Evolutionary conservation across 35 echinoderm and acorn worm genomes (phyloP), one percentile per base, ranked within the genome.

Genomic region (Apostichopus japonicus): DNA sequence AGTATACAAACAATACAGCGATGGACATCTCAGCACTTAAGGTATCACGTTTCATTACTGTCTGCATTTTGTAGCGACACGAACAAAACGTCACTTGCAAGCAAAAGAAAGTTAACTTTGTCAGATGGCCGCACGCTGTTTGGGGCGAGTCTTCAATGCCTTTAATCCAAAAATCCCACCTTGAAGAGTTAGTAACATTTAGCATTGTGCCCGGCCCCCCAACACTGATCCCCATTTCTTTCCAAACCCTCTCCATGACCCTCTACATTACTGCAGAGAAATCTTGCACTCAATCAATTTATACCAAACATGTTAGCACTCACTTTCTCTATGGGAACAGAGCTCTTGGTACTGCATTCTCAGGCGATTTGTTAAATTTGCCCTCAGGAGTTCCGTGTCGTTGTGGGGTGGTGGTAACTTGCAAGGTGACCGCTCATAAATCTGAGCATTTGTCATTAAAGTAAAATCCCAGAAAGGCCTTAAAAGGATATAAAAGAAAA

Each of bases 381-480:
- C 83, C 44, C 97, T 90, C 55, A 91, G 16, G 15, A 96, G n/a
- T 22, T 99, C 97, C 17, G 96, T 93, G 86, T 99, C 97, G 54
- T 94, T 94, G 76, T 96, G 95, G 44, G 97, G 97, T 6, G 97
- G 97, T 11, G 93, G 91, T 25, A 96, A 23, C 7, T 89, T 79
- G 77, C 93, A 94, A 5, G 97, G 97, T 10, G 93, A 87, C 56
- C 95, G 72, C 71, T 99, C 97, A 79, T 87, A 94, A 8, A 99
- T 96, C 44, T 87, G 78, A 16, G 91, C 93, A 92, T 96, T 98
- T 9, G 94, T 94, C 14, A 65, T 83, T 4, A 98, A 27, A 8
- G 90, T 94, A 58, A 98, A 98, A 63, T 96, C 94, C 97, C 97
- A 98, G 54, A 94, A 98, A 65, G 77, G 86, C 52, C 96, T 96